Percentiles rank a stretch among this genome's conserved stretches.
Conservation (phyloP, 2,113 vertebrate genomes). For the Osmerus mordax region DNA sequence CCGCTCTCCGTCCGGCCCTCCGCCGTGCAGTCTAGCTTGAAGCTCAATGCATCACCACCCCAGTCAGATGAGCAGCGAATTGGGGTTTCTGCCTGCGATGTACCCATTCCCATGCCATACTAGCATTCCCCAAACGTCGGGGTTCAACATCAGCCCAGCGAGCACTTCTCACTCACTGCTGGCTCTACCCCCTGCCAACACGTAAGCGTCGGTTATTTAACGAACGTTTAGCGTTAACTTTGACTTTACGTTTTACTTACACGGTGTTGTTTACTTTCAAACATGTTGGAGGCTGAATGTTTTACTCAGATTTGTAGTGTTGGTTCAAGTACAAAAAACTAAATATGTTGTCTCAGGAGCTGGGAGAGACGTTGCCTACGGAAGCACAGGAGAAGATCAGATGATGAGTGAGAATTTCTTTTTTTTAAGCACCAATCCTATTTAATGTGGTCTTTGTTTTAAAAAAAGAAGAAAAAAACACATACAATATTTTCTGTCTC, state of each 20-base stretch:
- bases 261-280: too few species aligned
- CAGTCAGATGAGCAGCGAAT: conserved; percentile 42
- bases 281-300: too few species aligned
- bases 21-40: background rate
- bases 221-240: background rate
- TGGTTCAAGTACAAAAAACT: too few species aligned
- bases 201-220: conserved; percentile 38
- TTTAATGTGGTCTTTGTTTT: background rate
- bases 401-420: conserved; percentile 65
- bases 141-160: conserved; percentile 49
- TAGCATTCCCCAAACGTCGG: conserved; percentile 48
- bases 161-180: conserved; percentile 40
- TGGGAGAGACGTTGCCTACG: conserved; percentile 71
- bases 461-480: background rate
- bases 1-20: conserved; percentile 12
- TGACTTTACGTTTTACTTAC: too few species aligned
- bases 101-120: conserved; percentile 59
- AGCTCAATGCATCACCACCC: conserved; percentile 59
- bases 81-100: conserved; percentile 62
- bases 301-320: too few species aligned
- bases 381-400: conserved; percentile 69
- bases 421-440: too few species aligned
- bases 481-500: background rate
- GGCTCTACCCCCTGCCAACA: conserved; percentile 44
- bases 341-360: conserved; percentile 42